Evolutionary conservation across 1,140 invertebrate genomes (phyloP).

Genomic region (Drosophila eugracilis): DNA sequence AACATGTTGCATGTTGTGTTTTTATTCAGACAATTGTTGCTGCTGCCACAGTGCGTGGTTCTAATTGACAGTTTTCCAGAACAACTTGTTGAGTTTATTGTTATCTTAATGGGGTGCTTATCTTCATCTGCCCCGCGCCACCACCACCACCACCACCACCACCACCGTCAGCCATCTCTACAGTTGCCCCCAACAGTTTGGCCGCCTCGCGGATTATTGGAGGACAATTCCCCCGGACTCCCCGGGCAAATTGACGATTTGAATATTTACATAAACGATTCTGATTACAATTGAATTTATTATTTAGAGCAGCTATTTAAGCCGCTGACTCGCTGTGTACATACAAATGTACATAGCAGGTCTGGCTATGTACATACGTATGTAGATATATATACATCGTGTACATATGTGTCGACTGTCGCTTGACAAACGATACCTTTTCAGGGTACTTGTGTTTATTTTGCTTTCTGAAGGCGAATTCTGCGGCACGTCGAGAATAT

Average conservation of each 20-base stretch:
- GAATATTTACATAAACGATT: conserved; percentile 43
- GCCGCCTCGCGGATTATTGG: conserved; percentile 20
- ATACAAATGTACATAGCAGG: background rate
- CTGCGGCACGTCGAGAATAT: background rate
- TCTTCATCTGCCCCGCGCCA: conserved; percentile 5
- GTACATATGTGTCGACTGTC: background rate
- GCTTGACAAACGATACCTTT: conserved; percentile 7
- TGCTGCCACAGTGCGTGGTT: conserved; percentile 43
- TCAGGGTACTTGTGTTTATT: background rate
- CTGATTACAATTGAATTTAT: conserved; percentile 68
- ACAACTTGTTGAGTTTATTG: conserved; percentile 74
- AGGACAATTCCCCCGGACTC: conserved; percentile 16
- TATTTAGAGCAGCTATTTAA: conserved; percentile 60
- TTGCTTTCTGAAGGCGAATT: background rate
- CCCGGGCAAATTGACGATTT: conserved; percentile 17
- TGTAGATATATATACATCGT: background rate
- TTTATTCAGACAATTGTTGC: conserved; percentile 75
- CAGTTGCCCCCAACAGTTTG: background rate
- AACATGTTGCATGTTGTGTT: conserved; percentile 74
- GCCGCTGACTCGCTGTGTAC: background rate
- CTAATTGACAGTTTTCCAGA: conserved; percentile 71
- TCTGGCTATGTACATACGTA: too few relatives aligned
- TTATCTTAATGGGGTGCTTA: conserved; percentile 43
- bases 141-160: background rate
- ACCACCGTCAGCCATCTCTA: too few relatives aligned